These are phyloP conservation scores for Pseudanteris insignis DNA, from an alignment of 2,888 invertebrate species.

Conservation along the genomic window DNA sequence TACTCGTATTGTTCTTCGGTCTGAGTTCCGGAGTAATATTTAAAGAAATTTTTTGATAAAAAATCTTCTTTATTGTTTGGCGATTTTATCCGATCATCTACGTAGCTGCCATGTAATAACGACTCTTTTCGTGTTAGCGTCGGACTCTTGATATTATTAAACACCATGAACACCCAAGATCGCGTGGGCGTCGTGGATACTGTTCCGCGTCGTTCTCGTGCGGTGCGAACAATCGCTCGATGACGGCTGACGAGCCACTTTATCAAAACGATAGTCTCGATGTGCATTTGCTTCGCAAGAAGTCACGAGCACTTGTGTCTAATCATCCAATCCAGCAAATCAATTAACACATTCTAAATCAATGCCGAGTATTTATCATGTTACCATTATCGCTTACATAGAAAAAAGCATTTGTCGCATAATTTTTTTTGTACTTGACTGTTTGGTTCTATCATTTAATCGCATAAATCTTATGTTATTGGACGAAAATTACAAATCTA, in stretches of 20 bases:
- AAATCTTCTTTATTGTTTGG: too few species aligned
- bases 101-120: constrained; percentile 47
- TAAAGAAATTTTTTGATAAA: too few species aligned
- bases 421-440: too few species aligned
- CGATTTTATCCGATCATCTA: constrained; percentile 38
- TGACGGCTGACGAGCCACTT: constrained; percentile 33
- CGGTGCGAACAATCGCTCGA: constrained; percentile 33
- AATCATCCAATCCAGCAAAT: constrained; percentile 15
- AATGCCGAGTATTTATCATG: too few species aligned
- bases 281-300: constrained; percentile 19
- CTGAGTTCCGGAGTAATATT: too few species aligned
- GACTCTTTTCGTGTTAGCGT: constrained; percentile 47
- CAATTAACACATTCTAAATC: too few species aligned
- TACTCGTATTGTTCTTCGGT: too few species aligned
- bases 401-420: too few species aligned
- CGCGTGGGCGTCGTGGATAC: constrained; percentile 42
- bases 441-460: too few species aligned
- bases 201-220: constrained; percentile 17
- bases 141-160: constrained; percentile 53
- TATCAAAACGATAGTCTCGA: constrained; percentile 31
- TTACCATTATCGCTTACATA: too few species aligned
- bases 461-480: too few species aligned
- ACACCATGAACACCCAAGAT: constrained; percentile 49
- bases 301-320: constrained; percentile 10
- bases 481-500: too few species aligned